Conservation (phyloP, 2,888 invertebrate genomes). For the Abrostola tripartita region DNA sequence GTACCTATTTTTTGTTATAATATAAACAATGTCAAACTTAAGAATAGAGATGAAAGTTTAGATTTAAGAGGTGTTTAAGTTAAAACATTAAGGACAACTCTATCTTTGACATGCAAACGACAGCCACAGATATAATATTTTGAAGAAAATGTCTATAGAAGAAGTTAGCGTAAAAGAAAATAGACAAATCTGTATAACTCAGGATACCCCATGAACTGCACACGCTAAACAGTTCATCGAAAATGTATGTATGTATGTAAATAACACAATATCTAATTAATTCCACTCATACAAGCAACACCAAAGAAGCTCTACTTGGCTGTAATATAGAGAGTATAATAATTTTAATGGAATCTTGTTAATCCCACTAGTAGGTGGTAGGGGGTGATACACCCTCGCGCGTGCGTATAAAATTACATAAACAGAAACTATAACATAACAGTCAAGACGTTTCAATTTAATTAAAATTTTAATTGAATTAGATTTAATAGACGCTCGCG, state of each 20-base stretch:
- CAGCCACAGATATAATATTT: no score
- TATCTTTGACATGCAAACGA: no score
- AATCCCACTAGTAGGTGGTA: slow-evolving; percentile 63
- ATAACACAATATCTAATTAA: slow-evolving; percentile 3
- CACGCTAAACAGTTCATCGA: no score
- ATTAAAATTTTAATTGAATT: slow-evolving; percentile 74
- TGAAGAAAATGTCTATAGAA: no score
- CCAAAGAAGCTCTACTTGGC: slow-evolving; percentile 60
- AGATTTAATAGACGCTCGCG: slow-evolving; percentile 50
- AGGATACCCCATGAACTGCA: no score
- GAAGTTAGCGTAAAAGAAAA: no score
- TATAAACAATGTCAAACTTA: no score
- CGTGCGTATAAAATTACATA: slow-evolving; percentile 71
- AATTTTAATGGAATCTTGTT: slow-evolving; percentile 83
- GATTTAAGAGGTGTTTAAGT: no score
- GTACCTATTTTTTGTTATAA: no score
- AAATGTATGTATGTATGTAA: neutral
- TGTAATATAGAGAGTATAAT: slow-evolving; percentile 64
- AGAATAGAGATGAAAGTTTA: no score
- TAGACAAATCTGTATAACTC: no score
- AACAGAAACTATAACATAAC: slow-evolving; percentile 67
- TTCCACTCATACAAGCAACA: slow-evolving; percentile 22
- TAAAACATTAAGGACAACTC: no score
- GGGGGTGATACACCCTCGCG: slow-evolving; percentile 33
- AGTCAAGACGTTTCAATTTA: slow-evolving; percentile 63